These are phyloP conservation scores for Triplophysa bombifrons DNA, from an alignment of 2,797 vertebrate species.

Conservation along the genomic window DNA sequence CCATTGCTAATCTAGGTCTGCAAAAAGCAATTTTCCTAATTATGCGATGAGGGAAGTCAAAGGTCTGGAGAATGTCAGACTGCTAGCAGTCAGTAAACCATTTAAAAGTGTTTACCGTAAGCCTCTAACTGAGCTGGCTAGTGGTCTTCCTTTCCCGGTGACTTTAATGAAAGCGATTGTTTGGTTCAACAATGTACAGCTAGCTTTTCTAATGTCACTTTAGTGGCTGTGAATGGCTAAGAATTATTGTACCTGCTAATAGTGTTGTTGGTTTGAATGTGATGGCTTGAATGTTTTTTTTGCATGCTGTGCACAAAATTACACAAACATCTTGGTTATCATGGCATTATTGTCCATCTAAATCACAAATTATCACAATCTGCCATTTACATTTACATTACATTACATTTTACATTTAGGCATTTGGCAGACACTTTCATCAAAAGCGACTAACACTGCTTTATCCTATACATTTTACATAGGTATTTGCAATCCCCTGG, in stretches of 20 bases:
- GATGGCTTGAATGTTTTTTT: neutral
- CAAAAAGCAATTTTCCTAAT: conserved; percentile 92
- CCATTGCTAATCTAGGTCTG: conserved; percentile 81
- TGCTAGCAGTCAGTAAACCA: conserved; percentile 65
- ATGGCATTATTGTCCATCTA: too few species aligned
- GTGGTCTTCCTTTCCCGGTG: conserved; percentile 67
- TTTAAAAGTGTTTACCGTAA: conserved; percentile 74
- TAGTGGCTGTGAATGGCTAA: neutral
- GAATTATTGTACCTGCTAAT: neutral
- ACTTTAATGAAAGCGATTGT: conserved; percentile 46
- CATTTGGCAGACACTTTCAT: too few species aligned
- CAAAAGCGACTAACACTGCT: too few species aligned
- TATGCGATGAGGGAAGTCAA: conserved; percentile 81
- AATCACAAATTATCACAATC: too few species aligned
- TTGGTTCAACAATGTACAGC: neutral
- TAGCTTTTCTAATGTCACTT: conserved; percentile 10
- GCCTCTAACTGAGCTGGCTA: conserved; percentile 67
- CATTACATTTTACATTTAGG: too few species aligned
- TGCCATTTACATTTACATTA: too few species aligned
- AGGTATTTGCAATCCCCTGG: too few species aligned
- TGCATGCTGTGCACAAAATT: neutral
- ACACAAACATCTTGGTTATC: too few species aligned
- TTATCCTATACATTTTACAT: too few species aligned
- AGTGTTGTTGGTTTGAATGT: neutral
- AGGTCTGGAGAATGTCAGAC: conserved; percentile 77